Base-by-base conservation (phyloP, 1,140 invertebrate genomes). In the Phthorimaea operculella region DNA sequence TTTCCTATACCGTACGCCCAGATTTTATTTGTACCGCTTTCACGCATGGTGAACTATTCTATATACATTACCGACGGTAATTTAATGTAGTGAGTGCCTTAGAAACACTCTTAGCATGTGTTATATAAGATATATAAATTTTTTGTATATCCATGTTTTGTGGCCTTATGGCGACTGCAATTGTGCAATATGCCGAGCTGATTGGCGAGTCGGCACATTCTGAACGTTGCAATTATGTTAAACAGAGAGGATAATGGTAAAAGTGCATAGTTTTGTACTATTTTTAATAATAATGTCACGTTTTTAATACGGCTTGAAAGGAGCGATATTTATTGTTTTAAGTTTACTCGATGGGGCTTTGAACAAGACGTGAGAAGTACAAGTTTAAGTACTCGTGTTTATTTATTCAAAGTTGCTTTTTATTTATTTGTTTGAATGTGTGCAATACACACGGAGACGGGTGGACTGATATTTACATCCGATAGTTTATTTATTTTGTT, bases 1-100 rank as follows among this genome's bases (percentile, higher is more conserved):
- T 28, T 28, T 28, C 21, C 21, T 28, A 28, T n/a, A 28, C 21
- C 21, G 21, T 59, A 58, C 28, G 55, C 64, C 64, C 64, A 62
- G 52, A 58, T 60, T 57, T 56, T 64, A 54, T 66, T 64, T 63
- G 54, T 62, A 68, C 68, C 68, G 72, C 75, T 78, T 70, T 66
- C 21, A 58, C 57, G 72, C 72, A 63, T 79, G 69, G 71, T 28
- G 65, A 60, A 49, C 63, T 67, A 68, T 74, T 72, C 73, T 74
- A 68, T 77, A 76, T 73, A 75, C 60, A 70, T 59, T 77, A 76
- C 72, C 76, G 70, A 64, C 66, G 57, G 59, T 77, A 79, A 75
- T 58, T 28, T 28, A 28, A 28, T 78, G 72, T 84, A 80, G 79
- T 78, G 79, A 84, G 81, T 84, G 81, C 81, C 81, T 84, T 84